Evolutionary conservation across 2,888 invertebrate genomes (phyloP), one percentile per base, ranked within the genome.

Genomic region (Yponomeuta cagnagella): DNA sequence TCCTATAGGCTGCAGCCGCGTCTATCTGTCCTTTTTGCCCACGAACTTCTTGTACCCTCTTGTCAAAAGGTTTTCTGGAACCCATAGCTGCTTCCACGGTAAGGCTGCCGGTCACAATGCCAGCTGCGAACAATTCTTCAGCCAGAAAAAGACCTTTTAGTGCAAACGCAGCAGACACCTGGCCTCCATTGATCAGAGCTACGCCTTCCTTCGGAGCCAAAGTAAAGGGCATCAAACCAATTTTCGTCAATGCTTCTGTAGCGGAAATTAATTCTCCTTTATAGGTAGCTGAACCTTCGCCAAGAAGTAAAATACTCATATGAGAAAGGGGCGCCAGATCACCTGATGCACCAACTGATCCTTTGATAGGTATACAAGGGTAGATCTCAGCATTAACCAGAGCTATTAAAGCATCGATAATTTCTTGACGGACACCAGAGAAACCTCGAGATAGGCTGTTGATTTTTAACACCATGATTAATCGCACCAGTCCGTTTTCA

Each of bases 261-360:
- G 65, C 65, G n/a, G 30, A 23, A n/a, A 65, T 30, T 1, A 8
- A 10, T 30, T 65, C 31, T 9, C 31, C 65, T 30, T 65, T n/a
- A 65, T 69, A 69, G 1, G 23, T 69, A 1, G 69, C 71, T 58
- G 69, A 65, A 3, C 71, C 71, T 71, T 71, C 66, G 1, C 71
- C 71, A 43, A 71, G 33, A 12, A 71, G 58, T 1, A 71, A 33
- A 4, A 52, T 48, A 31, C 65, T 69, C 69, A 71, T 69, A 43
- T 71, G 71, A 6, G 71, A 33, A 12, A 71, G 63, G 10, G 71
- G 71, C 9, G 71, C 71, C 5, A 71, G 67, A 63, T 71, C 71
- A 12, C 71, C 71, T 1, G 71, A 71, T 10, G 71, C 71, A 10
- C 71, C 71, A 33, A 71, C 71, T 12, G 71, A 71, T 1, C 71